A percentile compares a stretch with the other conserved stretches of the same genome.
Evolutionary conservation across 1,140 invertebrate genomes (phyloP).

Genomic region (Drosophila busckii): DNA sequence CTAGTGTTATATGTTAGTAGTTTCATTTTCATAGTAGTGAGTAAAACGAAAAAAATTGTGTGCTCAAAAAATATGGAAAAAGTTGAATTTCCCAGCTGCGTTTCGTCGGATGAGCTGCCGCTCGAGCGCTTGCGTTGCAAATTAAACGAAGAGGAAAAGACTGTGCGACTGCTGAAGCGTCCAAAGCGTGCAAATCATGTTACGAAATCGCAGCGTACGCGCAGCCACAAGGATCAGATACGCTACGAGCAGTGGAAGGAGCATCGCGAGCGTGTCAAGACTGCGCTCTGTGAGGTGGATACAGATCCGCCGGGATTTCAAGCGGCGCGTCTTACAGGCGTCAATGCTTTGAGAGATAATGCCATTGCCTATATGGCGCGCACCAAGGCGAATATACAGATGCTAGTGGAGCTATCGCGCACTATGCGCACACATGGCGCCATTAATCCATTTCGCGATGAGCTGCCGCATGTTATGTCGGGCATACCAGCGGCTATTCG

Average conservation of each 20-base stretch:
- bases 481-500: conserved; percentile 17
- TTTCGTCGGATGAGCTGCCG: too few species aligned
- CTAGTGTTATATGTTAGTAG: too few species aligned
- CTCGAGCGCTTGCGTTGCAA: too few species aligned
- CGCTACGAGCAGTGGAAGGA: conserved; percentile 31
- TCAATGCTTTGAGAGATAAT: conserved; percentile 29
- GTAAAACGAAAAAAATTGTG: too few species aligned
- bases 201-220: not conserved
- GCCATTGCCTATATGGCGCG: conserved; percentile 44
- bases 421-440: conserved; percentile 45
- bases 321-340: conserved; percentile 27
- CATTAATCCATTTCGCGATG: conserved; percentile 48
- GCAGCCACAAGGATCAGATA: not conserved
- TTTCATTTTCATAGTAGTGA: too few species aligned
- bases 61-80: too few species aligned
- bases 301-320: conserved; percentile 27
- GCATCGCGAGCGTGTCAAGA: conserved; percentile 45
- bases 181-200: conserved; percentile 2
- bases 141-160: too few species aligned
- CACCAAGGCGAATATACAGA: conserved; percentile 48
- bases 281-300: conserved; percentile 25
- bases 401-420: conserved; percentile 35
- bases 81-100: too few species aligned
- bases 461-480: conserved; percentile 14
- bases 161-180: too few species aligned